Evolutionary conservation across 2,113 vertebrate genomes (phyloP).

Genomic region (Phoenicopterus ruber): DNA sequence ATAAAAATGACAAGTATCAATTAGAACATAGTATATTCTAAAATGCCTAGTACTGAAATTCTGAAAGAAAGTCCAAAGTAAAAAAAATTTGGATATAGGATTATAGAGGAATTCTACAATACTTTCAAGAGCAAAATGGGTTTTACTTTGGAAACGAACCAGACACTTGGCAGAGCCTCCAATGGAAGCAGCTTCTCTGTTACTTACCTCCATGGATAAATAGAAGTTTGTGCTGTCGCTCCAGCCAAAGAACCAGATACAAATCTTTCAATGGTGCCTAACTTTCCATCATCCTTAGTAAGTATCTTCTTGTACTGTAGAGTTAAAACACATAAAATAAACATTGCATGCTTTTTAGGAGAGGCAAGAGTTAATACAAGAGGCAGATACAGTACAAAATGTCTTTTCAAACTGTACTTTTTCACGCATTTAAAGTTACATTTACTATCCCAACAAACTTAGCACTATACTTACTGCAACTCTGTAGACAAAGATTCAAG

Average conservation of each 20-base stretch:
- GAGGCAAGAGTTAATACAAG: background rate
- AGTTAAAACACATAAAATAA: conserved; percentile 11
- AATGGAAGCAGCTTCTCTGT: background rate
- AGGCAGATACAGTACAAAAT: background rate
- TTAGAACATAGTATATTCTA: background rate
- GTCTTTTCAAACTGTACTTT: background rate
- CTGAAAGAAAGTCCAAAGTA: background rate
- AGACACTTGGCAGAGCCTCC: background rate
- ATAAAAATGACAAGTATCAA: background rate
- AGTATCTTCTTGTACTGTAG: conserved; percentile 90
- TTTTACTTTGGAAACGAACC: background rate
- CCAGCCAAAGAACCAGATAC: conserved; percentile 92
- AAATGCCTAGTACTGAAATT: background rate
- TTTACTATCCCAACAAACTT: background rate
- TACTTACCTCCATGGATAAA: conserved; percentile 94
- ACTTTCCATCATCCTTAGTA: conserved; percentile 80
- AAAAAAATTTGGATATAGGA: background rate
- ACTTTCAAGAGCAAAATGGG: background rate
- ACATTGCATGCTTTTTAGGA: background rate
- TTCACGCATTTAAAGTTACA: background rate
- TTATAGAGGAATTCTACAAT: background rate
- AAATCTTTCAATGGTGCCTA: conserved; percentile 86
- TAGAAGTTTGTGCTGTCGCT: conserved; percentile 91
- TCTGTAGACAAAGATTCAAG: background rate
- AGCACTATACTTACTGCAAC: background rate